Evolutionary conservation across 1,140 invertebrate genomes (phyloP), one percentile per base, ranked within the genome.

Genomic region (Hypothenemus hampei): DNA sequence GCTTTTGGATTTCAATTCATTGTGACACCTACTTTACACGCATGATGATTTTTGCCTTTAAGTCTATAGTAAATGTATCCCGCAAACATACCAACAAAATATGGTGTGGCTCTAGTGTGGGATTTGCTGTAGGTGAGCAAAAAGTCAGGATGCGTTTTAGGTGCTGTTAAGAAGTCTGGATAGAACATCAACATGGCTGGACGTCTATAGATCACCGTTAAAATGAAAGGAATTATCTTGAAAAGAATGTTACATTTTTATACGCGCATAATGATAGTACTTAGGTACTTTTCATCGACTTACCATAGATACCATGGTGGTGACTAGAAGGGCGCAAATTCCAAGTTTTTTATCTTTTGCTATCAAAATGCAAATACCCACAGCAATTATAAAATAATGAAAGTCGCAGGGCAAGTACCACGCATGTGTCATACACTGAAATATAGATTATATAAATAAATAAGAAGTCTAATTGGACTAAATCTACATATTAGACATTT

Each of bases 361-460:
- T 21, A 82, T 72, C 7, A 82, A 60, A 19, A 76, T 71, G 41
- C 78, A 74, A 16, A 85, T 63, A 1, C 84, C 59, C 2, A 84
- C 73, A 0, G 81, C 77, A 0, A 85, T 65, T 21, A 84, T 69
- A 65, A 85, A 87, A 64, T 82, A 84, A 68, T 88, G 85, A 69
- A 86, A 85, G 65, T 89, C 87, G 57, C 83, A 84, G 0, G 86
- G 81, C 33, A 89, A 73, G 68, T 87, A 89, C 87, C 86, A 89
- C 0, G 82, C 78, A 64, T 82, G 78, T 0, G 80, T 74, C 74
- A 87, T 78, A 65, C 87, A 89, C 84, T 82, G 67, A 33, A 75
- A 78, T 16, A 37, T 8, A 37, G 26, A 29, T 29, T 29, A 29
- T 29, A 7, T 29, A 29, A 29, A 29, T 7, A 29, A 29, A n/a